phyloP scores from a whole-genome alignment of 1,140 invertebrate genomes.

The Cyclina sinensis region DNA sequence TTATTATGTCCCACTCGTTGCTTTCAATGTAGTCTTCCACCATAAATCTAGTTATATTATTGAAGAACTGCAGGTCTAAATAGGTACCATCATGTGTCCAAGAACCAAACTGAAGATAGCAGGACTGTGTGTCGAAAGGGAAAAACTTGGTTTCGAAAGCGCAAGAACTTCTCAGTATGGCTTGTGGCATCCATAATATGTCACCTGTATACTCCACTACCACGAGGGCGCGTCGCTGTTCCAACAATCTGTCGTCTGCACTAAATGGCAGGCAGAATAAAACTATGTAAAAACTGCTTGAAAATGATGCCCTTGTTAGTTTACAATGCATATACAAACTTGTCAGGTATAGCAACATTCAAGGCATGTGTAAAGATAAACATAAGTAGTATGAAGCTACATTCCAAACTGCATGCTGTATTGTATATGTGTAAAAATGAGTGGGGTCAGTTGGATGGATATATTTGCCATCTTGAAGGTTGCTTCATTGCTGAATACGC shows the following conservation, averaged over 20 bases:
- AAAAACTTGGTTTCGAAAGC: conserved; percentile 89
- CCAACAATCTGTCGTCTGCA: conserved; percentile 85
- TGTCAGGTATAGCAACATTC: conserved; percentile 35
- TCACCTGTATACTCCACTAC: conserved; percentile 93
- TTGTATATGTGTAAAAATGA: no score
- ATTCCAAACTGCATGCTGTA: no score
- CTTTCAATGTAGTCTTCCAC: conserved; percentile 85
- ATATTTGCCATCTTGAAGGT: not conserved
- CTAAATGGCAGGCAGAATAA: conserved; percentile 74
- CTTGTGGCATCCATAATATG: conserved; percentile 98
- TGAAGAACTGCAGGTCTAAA: conserved; percentile 83
- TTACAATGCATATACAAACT: not conserved
- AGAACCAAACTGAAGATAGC: conserved; percentile 86
- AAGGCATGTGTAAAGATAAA: not conserved
- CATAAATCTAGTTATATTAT: conserved; percentile 82
- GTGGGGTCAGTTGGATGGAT: no score
- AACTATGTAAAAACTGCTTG: conserved; percentile 25
- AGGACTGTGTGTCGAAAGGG: conserved; percentile 86
- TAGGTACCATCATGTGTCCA: conserved; percentile 87
- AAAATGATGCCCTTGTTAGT: not conserved
- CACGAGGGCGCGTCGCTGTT: conserved; percentile 85
- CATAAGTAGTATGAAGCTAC: no score
- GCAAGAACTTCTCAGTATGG: conserved; percentile 99
- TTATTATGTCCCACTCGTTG: conserved; percentile 86
- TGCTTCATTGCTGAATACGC: not conserved